Conservation (phyloP, 2,888 invertebrate species). For the Slavum lentiscoides region DNA sequence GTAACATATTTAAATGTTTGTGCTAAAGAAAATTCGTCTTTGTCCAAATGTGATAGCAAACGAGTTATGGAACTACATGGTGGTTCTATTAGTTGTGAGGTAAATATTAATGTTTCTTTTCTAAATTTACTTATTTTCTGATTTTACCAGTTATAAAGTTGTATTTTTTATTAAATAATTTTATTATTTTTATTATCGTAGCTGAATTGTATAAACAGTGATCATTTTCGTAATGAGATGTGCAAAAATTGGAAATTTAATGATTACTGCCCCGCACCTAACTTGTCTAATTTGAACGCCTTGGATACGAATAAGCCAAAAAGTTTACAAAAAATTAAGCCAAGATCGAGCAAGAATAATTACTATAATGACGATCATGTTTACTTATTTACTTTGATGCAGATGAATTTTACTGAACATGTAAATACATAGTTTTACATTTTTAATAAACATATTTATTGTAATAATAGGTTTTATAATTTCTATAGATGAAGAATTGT, state of each 20-base stretch:
- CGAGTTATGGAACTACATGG: constrained; percentile 1
- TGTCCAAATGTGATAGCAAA: constrained; percentile 17
- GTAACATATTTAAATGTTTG: constrained; percentile 35
- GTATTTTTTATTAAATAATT: neutral
- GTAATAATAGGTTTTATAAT: neutral
- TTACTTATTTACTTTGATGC: neutral
- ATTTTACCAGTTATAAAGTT: neutral
- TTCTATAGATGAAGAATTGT: constrained; percentile 6
- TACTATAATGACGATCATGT: constrained; percentile 23
- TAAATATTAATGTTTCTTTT: constrained; percentile 18
- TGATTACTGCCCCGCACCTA: constrained; percentile 16
- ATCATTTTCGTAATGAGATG: constrained; percentile 30
- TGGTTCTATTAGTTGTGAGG: constrained; percentile 7
- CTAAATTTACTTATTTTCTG: neutral
- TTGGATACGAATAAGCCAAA: neutral
- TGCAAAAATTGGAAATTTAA: constrained; percentile 32
- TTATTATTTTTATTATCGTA: neutral
- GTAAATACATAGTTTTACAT: constrained; percentile 3
- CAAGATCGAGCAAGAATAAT: neutral
- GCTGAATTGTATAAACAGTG: constrained; percentile 30
- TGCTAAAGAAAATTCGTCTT: neutral
- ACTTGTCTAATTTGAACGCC: neutral
- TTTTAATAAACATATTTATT: neutral
- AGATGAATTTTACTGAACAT: neutral
- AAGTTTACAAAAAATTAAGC: neutral